Evolutionary conservation across 2,888 invertebrate genomes (phyloP), one percentile per base, ranked within the genome.

Genomic region (Diadromus collaris): DNA sequence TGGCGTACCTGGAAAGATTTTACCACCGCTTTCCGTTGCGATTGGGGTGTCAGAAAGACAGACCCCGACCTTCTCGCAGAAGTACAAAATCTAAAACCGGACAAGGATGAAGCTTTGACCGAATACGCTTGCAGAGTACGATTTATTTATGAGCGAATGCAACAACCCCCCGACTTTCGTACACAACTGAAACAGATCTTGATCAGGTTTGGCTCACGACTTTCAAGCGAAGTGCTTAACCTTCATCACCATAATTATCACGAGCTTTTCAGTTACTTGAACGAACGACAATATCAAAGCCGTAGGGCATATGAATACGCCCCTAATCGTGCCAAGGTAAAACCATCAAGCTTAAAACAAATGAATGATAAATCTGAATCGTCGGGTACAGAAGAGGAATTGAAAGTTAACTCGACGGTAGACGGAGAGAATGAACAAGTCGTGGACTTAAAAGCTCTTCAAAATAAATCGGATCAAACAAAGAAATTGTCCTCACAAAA

Each of bases 61-160:
- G 73, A 78, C 19, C 21, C 29, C n/a, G 73, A 51, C 16, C 51
- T 78, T 2, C 44, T 64, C 19, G 19, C 38, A 1, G 78, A 78
- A 24, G 69, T 78, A 27, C 73, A 34, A 29, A 58, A 78, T 6
- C 13, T 73, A 16, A 74, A 63, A 48, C 10, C 61, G 1, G 78
- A 78, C 7, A 69, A 67, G 7, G 34, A 41, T 0, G 78, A 78
- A 32, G 48, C 63, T 2, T 24, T 78, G 16, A 68, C 73, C 19
- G 73, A 78, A 29, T 78, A 68, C 21, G 63, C 78, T 16, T 65
- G 60, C 9, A 60, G 77, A 7, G 72, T 67, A 2, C 63, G 71
- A 19, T 29, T 71, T 1, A 54, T 77, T 32, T 77, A 60, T 16
- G 72, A 77, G n/a, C 64, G 67, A 2, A 77, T 77, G 76, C 41